Evolutionary conservation across 2,888 invertebrate genomes (phyloP).

Genomic region (Tethea ocularis): DNA sequence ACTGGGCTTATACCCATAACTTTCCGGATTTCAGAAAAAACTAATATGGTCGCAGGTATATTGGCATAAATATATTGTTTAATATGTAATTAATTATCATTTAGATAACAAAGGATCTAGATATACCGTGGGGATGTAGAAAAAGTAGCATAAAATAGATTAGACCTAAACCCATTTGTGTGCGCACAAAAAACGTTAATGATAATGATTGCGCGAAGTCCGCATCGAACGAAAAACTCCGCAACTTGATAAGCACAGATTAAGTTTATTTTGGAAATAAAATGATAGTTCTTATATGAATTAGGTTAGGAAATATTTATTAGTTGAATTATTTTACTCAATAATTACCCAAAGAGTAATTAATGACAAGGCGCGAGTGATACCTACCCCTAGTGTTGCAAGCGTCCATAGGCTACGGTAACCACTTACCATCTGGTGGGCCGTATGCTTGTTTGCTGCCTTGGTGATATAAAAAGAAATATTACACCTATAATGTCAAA

Average conservation of each 20-base stretch:
- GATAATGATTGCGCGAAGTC: slow-evolving; percentile 7
- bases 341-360: too few relatives aligned
- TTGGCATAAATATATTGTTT: background rate
- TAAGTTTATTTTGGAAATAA: slow-evolving; percentile 5
- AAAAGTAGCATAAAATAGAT: slow-evolving; percentile 8
- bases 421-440: too few relatives aligned
- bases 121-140: background rate
- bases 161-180: slow-evolving; percentile 9
- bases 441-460: too few relatives aligned
- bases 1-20: too few relatives aligned
- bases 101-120: background rate
- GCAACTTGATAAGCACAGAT: slow-evolving; percentile 10
- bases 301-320: background rate
- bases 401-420: too few relatives aligned
- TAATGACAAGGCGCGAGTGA: too few relatives aligned
- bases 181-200: slow-evolving; percentile 7
- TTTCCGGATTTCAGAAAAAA: too few relatives aligned
- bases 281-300: background rate
- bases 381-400: too few relatives aligned
- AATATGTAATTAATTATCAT: background rate
- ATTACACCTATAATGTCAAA: too few relatives aligned
- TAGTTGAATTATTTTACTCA: background rate
- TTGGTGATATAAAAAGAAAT: too few relatives aligned
- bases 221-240: slow-evolving; percentile 2
- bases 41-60: too few relatives aligned